Evolutionary conservation across 35 echinoderm and acorn worm species (phyloP), one percentile per base, ranked within the genome.

Genomic region (Diadema setosum): DNA sequence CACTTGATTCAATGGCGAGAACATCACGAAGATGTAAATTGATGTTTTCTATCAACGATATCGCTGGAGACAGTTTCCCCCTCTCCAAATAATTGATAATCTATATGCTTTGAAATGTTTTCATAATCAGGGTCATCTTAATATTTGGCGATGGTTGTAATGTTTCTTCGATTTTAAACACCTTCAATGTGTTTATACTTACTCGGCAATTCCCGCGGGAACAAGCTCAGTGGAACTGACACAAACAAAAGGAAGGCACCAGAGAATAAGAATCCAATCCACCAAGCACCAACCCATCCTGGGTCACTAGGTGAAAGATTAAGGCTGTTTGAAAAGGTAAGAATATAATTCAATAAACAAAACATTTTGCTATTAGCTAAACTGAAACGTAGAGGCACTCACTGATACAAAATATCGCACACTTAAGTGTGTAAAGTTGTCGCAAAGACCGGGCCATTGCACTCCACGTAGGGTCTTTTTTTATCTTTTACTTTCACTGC

Each of bases 261-360:
- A 24, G 65, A 18, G 18, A 87, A 16, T 11, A 87, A 12, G 64
- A 67, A 74, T 34, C 85, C 85, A 39, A 87, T 35, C 85, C 85
- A 87, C 85, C 85, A 87, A 5, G 85, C 85, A 25, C 85, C 85
- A 30, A 87, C 85, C 85, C 85, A 87, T 0, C 59, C 26, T 5
- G 39, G 85, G 41, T 73, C 67, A 5, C 18, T 2, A 7, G 67
- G 67, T 17, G 67, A 73, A 7, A 73, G 67, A 39, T 73, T 18
- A 73, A 73, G 27, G 4, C 67, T 73, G 57, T 60, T n/a, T n/a
- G n/a, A n/a, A n/a, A n/a, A n/a, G n/a, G n/a, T n/a, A n/a, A n/a
- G n/a, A n/a, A n/a, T n/a, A n/a, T n/a, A n/a, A n/a, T n/a, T n/a
- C n/a, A n/a, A n/a, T n/a, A n/a, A n/a, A n/a, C n/a, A n/a, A n/a